Evolutionary conservation across 2,797 vertebrate species (phyloP).

Genomic region (Lithobates sylvaticus): DNA sequence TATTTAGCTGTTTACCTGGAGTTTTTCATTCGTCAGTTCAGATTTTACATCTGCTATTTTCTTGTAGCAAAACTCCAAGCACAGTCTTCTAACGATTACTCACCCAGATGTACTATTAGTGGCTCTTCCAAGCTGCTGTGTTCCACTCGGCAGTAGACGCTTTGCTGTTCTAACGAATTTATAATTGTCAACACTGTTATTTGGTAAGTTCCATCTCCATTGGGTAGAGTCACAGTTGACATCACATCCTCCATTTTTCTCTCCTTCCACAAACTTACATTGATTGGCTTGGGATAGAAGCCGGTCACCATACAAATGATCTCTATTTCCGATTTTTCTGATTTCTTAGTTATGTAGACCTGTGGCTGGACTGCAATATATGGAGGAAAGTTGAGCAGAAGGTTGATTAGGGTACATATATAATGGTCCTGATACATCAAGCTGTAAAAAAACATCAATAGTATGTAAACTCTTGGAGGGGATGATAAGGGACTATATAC

Average conservation of each 20-base stretch:
- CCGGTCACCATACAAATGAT: background rate
- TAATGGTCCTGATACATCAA: too few relatives aligned
- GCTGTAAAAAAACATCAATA: too few relatives aligned
- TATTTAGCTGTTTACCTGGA: too few relatives aligned
- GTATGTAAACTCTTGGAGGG: too few relatives aligned
- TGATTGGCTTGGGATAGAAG: conserved; percentile 8
- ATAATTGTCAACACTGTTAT: background rate
- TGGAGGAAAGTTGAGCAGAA: too few relatives aligned
- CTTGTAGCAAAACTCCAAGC: too few relatives aligned
- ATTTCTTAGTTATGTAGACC: background rate
- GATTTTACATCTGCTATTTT: too few relatives aligned
- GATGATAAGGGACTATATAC: too few relatives aligned
- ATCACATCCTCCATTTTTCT: background rate
- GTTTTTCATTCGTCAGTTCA: too few relatives aligned
- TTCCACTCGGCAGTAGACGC: background rate
- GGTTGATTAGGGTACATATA: too few relatives aligned
- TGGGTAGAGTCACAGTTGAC: background rate
- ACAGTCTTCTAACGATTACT: background rate
- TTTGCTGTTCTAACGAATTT: background rate
- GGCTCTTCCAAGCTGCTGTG: conserved; percentile 6
- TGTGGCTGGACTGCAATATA: background rate
- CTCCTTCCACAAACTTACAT: conserved; percentile 13
- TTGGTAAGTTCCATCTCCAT: background rate
- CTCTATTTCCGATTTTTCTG: background rate
- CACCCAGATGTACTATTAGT: background rate